These are phyloP conservation scores for Onthophagus sagittarius DNA, from an alignment of 2,888 invertebrate species.

Conservation along the genomic window DNA sequence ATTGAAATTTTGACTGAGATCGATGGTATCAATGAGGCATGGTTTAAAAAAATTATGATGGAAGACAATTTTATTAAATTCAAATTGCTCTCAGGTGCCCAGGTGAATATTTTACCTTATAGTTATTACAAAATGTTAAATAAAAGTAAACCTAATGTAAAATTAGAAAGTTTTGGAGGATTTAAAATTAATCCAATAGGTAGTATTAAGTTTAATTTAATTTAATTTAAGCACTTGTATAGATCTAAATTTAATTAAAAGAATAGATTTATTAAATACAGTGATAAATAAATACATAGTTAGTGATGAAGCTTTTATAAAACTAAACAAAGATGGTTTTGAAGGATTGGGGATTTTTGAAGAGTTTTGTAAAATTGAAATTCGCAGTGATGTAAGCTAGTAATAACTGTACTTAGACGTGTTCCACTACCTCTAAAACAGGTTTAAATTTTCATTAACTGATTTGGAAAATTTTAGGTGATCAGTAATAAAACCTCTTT, in stretches of 20 bases:
- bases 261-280: neutral
- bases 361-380: neutral
- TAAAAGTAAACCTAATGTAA: neutral
- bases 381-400: neutral
- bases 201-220: constrained; percentile 2
- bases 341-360: neutral
- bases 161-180: constrained; percentile 1
- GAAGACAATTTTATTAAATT: constrained; percentile 2
- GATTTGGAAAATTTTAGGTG: constrained; percentile 13
- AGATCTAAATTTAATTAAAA: neutral
- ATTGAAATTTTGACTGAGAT: constrained; percentile 1
- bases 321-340: neutral
- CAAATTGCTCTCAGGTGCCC: neutral
- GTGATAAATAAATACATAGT: too few relatives aligned
- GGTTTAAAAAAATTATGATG: constrained; percentile 3
- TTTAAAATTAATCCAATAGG: constrained; percentile 8
- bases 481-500: too few relatives aligned
- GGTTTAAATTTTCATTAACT: constrained; percentile 16
- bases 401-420: neutral
- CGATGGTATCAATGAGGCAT: constrained; percentile 2
- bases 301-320: neutral
- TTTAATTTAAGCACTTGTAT: neutral
- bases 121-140: neutral
- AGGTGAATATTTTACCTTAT: constrained; percentile 3
- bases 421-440: constrained; percentile 13